Percentiles rank a stretch among this genome's conserved stretches.
phyloP scores from a whole-genome alignment of 2,113 vertebrate species.

The Psammodynastes pulverulentus region DNA sequence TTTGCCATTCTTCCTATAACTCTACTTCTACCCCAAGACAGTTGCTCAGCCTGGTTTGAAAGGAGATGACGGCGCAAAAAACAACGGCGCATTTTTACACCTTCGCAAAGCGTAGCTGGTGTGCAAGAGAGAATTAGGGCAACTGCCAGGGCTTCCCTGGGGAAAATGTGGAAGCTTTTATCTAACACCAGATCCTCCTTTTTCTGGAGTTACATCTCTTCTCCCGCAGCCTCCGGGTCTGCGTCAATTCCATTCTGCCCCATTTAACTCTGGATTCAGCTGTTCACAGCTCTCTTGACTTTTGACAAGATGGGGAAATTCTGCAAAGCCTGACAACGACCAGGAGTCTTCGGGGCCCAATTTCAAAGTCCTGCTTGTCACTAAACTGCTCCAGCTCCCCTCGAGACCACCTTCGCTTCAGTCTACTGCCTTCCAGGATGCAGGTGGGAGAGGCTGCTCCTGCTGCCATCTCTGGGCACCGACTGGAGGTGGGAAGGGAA shows the following conservation, averaged over 20 bases:
- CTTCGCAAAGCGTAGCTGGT: neutral
- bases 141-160: neutral
- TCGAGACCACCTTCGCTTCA: neutral
- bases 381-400: neutral
- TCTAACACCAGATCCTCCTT: neutral
- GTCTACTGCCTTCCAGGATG: neutral
- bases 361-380: neutral
- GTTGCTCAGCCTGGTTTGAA: neutral
- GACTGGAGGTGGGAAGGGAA: neutral
- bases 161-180: neutral
- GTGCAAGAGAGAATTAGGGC: neutral
- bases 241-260: neutral
- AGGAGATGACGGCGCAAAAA: neutral
- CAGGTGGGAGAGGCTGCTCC: neutral
- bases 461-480: neutral
- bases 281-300: neutral
- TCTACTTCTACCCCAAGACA: neutral
- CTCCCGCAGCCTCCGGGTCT: neutral
- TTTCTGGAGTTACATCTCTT: neutral
- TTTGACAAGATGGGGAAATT: neutral
- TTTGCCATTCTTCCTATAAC: neutral
- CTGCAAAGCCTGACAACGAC: neutral
- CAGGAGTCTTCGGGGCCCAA: neutral
- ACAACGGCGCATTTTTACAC: neutral
- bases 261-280: neutral